Evolutionary conservation across 37 sponge, comb jelly and placozoan species (phyloP).

Genomic region (Cladorhizidae sp.): DNA sequence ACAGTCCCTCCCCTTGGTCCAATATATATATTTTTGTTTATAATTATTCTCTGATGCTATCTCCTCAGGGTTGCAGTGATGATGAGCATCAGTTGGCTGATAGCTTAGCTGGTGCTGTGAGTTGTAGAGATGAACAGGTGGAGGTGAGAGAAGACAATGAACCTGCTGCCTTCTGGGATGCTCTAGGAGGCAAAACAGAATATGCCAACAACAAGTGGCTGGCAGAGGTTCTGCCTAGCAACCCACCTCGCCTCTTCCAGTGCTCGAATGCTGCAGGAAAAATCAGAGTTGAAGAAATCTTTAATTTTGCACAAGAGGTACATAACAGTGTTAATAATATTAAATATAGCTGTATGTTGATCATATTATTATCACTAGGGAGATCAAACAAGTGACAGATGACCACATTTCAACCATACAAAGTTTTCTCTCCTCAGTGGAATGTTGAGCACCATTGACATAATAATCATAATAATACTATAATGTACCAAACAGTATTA

Average conservation of each 20-base stretch:
- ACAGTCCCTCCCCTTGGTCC: no score
- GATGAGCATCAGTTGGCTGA: conserved; percentile 82
- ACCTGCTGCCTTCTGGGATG: conserved; percentile 87
- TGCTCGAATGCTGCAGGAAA: conserved; percentile 90
- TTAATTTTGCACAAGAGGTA: conserved; percentile 90
- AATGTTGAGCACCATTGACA: no score
- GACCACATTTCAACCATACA: no score
- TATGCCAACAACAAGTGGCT: conserved; percentile 69
- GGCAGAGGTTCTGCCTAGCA: conserved; percentile 50
- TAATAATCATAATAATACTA: no score
- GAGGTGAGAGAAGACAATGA: conserved; percentile 85
- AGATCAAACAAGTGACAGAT: conserved; percentile 7
- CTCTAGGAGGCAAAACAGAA: conserved; percentile 85
- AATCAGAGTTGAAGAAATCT: conserved; percentile 93
- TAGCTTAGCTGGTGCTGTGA: conserved; percentile 44
- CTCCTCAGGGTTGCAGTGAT: conserved; percentile 83
- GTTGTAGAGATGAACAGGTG: conserved; percentile 71
- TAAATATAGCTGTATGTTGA: no score
- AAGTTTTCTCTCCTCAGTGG: no score
- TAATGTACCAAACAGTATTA: no score
- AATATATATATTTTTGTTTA: no score
- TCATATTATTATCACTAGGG: no score
- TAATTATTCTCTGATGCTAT: no score
- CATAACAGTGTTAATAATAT: no score
- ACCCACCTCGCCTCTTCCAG: conserved; percentile 92